phyloP scores from a whole-genome alignment of 1,140 invertebrate genomes.

The Zaprionus kolodkinae region DNA sequence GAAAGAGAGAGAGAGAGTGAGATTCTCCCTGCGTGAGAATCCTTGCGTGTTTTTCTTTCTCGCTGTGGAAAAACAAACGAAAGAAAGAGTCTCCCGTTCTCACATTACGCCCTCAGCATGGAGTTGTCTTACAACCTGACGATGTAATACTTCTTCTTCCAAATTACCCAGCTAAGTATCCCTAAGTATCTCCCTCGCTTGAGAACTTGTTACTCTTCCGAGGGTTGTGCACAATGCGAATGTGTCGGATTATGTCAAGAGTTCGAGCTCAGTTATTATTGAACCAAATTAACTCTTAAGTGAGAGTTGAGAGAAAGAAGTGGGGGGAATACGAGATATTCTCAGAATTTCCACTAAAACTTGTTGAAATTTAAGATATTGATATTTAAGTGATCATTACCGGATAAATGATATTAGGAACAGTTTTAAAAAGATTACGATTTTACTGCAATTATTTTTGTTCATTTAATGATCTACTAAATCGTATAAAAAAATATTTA shows the following conservation, averaged over 20 bases:
- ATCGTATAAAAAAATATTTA: too few relatives aligned
- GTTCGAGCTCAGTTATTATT: neutral
- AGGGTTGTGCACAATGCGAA: conserved; percentile 34
- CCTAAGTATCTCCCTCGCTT: neutral
- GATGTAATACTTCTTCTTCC: conserved; percentile 20
- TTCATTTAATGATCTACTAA: neutral
- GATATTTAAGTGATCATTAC: neutral
- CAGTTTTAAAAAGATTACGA: neutral
- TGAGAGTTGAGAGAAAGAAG: neutral
- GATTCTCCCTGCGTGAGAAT: conserved; percentile 70
- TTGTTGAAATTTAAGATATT: neutral
- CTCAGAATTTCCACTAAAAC: neutral
- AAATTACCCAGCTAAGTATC: conserved; percentile 41
- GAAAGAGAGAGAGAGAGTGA: neutral
- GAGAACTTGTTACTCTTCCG: neutral
- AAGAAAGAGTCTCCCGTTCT: conserved; percentile 39
- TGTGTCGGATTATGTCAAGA: conserved; percentile 35
- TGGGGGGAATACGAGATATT: neutral
- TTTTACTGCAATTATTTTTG: neutral
- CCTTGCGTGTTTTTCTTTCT: conserved; percentile 70
- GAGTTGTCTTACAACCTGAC: conserved; percentile 64
- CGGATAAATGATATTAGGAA: neutral
- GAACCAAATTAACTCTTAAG: conserved; percentile 9
- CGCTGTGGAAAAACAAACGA: conserved; percentile 53
- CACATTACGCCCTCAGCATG: conserved; percentile 69